Percentiles rank a stretch among this genome's conserved stretches.
phyloP scores from a whole-genome alignment of 2,888 invertebrate species.

The Tetragnatha montana region DNA sequence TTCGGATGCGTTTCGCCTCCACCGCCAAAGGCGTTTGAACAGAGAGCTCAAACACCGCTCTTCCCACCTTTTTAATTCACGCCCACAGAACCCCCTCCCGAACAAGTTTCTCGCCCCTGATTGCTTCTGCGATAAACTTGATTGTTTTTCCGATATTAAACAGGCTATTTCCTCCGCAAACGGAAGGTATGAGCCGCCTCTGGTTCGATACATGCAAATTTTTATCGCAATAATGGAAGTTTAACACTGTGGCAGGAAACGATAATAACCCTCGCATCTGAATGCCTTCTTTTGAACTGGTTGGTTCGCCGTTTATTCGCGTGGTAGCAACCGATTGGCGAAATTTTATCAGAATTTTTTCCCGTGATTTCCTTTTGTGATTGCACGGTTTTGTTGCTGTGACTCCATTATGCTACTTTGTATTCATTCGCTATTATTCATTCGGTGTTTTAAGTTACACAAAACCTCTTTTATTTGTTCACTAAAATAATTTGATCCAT shows the following conservation, averaged over 20 bases:
- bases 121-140: constrained; percentile 33
- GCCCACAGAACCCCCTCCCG: no score
- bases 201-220: constrained; percentile 43
- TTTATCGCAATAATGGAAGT: constrained; percentile 39
- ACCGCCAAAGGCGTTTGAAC: no score
- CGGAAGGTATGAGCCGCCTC: neutral
- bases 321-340: neutral
- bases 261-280: neutral
- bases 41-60: no score
- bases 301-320: neutral
- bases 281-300: neutral
- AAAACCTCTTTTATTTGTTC: neutral
- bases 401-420: neutral
- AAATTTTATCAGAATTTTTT: neutral
- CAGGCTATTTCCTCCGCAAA: neutral
- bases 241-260: constrained; percentile 17
- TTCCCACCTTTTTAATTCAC: no score
- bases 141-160: constrained; percentile 52
- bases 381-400: neutral
- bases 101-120: neutral
- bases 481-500: neutral
- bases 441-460: neutral
- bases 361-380: neutral
- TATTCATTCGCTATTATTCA: neutral
- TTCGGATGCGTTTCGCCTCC: no score